phyloP scores from a whole-genome alignment of 2,797 vertebrate species.

The Avahi laniger region DNA sequence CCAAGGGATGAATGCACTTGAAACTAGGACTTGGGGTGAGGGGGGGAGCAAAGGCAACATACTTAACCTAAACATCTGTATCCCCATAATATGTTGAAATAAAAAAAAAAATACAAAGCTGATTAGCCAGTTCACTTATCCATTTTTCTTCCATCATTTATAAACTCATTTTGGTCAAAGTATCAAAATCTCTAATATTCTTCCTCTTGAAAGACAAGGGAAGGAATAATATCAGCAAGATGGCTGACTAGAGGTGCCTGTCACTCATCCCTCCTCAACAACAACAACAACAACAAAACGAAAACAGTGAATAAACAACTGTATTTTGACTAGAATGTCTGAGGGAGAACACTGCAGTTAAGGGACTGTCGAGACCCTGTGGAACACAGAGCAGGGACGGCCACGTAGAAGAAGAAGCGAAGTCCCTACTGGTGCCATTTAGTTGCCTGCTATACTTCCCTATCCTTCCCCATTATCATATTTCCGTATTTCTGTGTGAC shows the following conservation, averaged over 20 bases:
- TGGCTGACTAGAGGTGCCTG: neutral
- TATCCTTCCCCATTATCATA: neutral
- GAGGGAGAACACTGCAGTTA: no score
- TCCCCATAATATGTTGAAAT: no score
- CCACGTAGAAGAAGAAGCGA: neutral
- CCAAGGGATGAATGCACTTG: no score
- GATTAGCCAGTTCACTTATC: neutral
- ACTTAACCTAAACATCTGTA: no score
- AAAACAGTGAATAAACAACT: neutral
- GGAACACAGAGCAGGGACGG: neutral
- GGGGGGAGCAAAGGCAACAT: no score
- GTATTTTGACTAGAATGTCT: neutral
- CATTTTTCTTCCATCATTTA: neutral
- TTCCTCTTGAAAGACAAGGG: neutral
- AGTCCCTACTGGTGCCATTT: neutral
- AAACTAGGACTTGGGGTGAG: no score
- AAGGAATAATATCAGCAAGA: neutral
- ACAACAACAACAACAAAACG: no score
- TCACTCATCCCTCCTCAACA: neutral
- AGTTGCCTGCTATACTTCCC: neutral
- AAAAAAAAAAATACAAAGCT: neutral
- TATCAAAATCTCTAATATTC: neutral
- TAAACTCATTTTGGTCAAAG: neutral
- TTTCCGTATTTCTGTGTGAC: neutral
- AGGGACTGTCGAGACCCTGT: neutral